Evolutionary conservation across 2,113 vertebrate species (phyloP).

Genomic region (Silurus meridionalis): DNA sequence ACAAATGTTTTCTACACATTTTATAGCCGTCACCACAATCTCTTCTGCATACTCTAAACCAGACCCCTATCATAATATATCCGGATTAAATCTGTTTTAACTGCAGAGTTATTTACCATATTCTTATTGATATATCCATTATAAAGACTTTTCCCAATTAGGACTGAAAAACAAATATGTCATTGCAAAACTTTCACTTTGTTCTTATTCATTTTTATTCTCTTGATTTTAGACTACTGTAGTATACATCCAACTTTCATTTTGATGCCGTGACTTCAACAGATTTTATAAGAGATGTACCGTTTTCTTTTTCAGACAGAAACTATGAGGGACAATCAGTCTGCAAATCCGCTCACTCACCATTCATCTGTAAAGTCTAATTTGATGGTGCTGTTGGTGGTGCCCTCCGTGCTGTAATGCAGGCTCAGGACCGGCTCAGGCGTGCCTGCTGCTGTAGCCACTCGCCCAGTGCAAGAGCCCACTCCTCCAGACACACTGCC

Average conservation of each 20-base stretch:
- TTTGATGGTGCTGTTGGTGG: conserved; percentile 97
- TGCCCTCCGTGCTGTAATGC: conserved; percentile 98
- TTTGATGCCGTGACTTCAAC: background rate
- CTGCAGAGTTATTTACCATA: background rate
- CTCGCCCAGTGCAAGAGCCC: conserved; percentile 62
- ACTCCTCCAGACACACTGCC: conserved; percentile 1
- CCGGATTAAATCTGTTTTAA: background rate
- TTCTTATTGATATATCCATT: background rate
- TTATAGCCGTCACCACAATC: background rate
- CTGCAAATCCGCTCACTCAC: conserved; percentile 70
- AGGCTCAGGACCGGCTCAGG: conserved; percentile 94
- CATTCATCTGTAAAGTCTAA: conserved; percentile 98
- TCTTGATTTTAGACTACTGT: background rate
- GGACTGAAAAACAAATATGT: background rate
- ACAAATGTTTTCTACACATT: background rate
- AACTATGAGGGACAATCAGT: background rate
- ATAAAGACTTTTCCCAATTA: background rate
- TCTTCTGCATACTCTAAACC: background rate
- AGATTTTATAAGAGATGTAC: background rate
- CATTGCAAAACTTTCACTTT: background rate
- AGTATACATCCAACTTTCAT: background rate
- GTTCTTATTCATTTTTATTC: background rate
- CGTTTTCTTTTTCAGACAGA: background rate
- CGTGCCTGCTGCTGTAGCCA: conserved; percentile 60
- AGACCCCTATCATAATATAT: no score